Conservation (phyloP, 1,140 invertebrate genomes). For the Lamellibrachia luymesi region DNA sequence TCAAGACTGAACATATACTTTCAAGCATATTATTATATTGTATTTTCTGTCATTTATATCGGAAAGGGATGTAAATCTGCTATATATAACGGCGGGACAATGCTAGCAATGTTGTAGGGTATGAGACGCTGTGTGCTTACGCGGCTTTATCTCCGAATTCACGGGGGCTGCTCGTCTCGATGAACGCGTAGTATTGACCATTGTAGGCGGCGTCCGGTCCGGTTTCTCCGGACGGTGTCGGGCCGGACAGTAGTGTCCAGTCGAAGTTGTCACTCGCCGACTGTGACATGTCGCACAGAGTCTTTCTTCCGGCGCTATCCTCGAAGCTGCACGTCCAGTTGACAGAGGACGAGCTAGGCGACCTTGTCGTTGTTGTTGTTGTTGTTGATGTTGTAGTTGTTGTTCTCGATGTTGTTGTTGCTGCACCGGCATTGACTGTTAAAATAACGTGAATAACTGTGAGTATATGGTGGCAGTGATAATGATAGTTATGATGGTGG, state of each 20-base stretch:
- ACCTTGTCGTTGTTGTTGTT: neutral
- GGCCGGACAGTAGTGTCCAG: constrained; percentile 15
- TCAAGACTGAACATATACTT: neutral
- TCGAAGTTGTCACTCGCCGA: constrained; percentile 20
- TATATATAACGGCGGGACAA: neutral
- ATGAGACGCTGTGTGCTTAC: constrained; percentile 3
- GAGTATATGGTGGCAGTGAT: neutral
- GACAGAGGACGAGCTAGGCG: neutral
- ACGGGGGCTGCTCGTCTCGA: constrained; percentile 44
- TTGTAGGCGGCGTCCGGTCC: constrained; percentile 31
- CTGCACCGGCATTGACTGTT: neutral
- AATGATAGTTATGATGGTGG: neutral
- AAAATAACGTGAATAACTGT: neutral
- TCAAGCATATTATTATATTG: neutral
- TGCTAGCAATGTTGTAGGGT: neutral
- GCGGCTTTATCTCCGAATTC: constrained; percentile 31
- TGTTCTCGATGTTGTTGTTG: neutral
- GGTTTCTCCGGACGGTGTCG: constrained; percentile 27
- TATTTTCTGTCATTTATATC: neutral
- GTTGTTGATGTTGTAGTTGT: neutral
- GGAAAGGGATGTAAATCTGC: neutral
- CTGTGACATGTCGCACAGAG: constrained; percentile 22
- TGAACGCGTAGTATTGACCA: constrained; percentile 47
- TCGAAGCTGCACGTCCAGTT: constrained; percentile 22
- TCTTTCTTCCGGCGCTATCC: neutral